A percentile compares a stretch with the other conserved stretches of the same genome.
Evolutionary conservation across 2,113 vertebrate species (phyloP).

Genomic region (Eulemur rufifrons): DNA sequence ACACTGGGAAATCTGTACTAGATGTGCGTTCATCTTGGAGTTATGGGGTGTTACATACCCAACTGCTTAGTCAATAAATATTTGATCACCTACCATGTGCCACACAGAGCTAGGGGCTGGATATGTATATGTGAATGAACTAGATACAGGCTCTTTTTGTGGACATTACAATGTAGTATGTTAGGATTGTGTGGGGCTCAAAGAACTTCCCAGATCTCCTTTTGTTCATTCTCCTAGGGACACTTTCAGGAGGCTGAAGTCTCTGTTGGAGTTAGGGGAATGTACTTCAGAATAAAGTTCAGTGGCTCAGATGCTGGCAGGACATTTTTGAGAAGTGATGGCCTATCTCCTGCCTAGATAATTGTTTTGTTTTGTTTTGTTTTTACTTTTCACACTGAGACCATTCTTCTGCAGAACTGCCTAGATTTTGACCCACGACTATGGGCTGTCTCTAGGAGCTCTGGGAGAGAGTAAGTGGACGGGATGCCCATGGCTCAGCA

Average conservation of each 20-base stretch:
- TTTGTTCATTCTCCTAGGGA: not conserved
- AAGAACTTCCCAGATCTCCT: not conserved
- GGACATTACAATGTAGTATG: not conserved
- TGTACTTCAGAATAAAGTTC: not conserved
- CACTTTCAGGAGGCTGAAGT: not conserved
- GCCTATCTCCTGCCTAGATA: not conserved
- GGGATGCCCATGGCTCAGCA: not conserved
- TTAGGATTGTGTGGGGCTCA: not conserved
- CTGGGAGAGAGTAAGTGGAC: not conserved
- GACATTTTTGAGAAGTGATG: not conserved
- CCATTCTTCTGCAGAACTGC: no score
- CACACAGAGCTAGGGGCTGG: not conserved
- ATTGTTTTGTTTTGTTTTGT: no score
- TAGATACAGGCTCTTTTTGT: not conserved
- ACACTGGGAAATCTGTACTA: not conserved
- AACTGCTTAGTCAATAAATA: not conserved
- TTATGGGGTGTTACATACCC: not conserved
- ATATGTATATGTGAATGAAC: not conserved
- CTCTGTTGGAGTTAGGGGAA: not conserved
- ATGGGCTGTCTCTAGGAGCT: not conserved
- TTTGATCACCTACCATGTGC: not conserved
- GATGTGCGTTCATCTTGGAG: not conserved
- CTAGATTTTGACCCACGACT: not conserved
- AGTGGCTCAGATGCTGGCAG: not conserved
- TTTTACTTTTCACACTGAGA: no score